Evolutionary conservation across 2,113 vertebrate species (phyloP).

Genomic region (Cairina moschata): DNA sequence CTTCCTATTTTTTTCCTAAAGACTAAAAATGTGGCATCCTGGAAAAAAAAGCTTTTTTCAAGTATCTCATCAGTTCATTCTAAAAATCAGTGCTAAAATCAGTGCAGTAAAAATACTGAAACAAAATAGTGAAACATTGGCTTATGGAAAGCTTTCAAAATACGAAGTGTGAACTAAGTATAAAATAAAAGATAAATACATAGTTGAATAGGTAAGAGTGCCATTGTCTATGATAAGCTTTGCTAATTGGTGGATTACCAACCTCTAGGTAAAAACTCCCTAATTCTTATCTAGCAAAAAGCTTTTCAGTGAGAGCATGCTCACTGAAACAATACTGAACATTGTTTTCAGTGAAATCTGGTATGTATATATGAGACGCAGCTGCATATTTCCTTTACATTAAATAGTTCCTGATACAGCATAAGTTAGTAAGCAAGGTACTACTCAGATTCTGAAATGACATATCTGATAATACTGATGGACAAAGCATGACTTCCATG

Average conservation of each 20-base stretch:
- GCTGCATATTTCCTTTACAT: neutral
- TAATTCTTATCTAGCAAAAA: neutral
- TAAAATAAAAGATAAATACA: neutral
- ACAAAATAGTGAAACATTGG: neutral
- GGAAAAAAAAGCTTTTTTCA: neutral
- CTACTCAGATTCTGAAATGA: neutral
- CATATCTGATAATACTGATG: too few relatives aligned
- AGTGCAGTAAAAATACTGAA: neutral
- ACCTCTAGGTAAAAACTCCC: neutral
- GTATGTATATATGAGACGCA: accelerated
- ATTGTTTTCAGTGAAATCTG: neutral
- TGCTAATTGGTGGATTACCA: neutral
- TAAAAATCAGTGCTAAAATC: neutral
- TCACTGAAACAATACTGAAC: neutral
- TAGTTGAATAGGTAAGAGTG: neutral
- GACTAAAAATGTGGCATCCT: neutral
- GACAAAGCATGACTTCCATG: too few relatives aligned
- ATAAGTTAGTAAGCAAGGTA: neutral
- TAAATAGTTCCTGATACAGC: neutral
- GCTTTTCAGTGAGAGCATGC: neutral
- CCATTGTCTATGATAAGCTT: neutral
- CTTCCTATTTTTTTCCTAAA: neutral
- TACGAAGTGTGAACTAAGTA: neutral
- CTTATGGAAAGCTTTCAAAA: neutral
- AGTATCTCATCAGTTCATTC: neutral